Percentiles rank a stretch among this genome's conserved stretches.
phyloP scores from a whole-genome alignment of 2,797 vertebrate species.

The Bradypodion ventrale region DNA sequence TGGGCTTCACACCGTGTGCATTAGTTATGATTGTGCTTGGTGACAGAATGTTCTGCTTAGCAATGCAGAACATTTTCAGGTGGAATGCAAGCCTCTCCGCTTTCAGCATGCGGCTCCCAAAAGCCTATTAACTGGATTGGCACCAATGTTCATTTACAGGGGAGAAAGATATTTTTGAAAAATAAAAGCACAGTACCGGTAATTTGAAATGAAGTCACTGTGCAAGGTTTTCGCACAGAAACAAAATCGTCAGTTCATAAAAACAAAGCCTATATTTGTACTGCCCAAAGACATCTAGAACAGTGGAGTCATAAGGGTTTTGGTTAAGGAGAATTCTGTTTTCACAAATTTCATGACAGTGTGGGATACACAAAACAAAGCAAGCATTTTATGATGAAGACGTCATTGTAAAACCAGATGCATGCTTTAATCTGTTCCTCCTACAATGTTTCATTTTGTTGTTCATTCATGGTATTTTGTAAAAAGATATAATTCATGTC shows the following conservation, averaged over 20 bases:
- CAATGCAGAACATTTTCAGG: slow-evolving; percentile 38
- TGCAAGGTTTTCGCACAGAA: background rate
- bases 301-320: background rate
- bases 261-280: background rate
- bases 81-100: background rate
- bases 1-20: slow-evolving; percentile 2
- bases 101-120: background rate
- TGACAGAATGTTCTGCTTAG: slow-evolving; percentile 37
- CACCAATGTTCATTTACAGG: slow-evolving; percentile 18
- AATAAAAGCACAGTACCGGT: background rate
- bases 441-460: background rate
- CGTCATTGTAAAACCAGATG: background rate
- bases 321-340: background rate
- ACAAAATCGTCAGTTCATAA: background rate
- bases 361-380: background rate
- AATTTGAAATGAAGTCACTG: background rate
- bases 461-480: background rate
- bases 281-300: background rate
- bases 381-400: background rate
- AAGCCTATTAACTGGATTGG: background rate
- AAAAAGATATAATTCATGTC: background rate
- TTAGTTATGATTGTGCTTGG: background rate
- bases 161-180: background rate
- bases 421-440: background rate
- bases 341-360: background rate